A percentile compares a stretch with the other conserved stretches of the same genome.
Conservation (phyloP, 2,797 vertebrate species). For the Columba guinea region DNA sequence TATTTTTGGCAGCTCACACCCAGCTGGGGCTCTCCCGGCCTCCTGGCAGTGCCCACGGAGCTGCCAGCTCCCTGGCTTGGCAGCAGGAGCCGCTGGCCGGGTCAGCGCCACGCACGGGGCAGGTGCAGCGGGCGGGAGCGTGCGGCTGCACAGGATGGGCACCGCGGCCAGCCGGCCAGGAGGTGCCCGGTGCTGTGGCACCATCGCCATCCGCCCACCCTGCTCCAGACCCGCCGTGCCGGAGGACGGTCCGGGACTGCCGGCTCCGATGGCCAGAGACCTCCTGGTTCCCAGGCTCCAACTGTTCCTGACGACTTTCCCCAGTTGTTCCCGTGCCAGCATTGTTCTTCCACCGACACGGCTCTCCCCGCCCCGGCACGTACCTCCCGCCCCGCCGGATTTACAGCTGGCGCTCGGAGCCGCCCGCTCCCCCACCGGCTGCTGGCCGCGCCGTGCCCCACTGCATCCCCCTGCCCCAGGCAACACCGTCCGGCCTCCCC, state of each 20-base stretch:
- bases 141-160: accelerated
- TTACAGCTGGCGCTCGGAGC: not conserved
- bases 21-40: not conserved
- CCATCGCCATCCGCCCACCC: not conserved
- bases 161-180: accelerated
- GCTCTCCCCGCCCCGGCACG: not conserved
- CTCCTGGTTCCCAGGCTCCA: not conserved
- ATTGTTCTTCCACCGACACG: not conserved
- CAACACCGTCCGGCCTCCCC: not conserved
- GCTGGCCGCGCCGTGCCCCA: not conserved
- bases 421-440: not conserved
- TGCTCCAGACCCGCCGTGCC: accelerated
- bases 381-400: not conserved
- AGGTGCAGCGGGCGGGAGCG: accelerated
- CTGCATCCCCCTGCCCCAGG: not conserved
- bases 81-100: not conserved
- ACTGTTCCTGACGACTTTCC: not conserved
- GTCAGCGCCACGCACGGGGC: accelerated
- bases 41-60: not conserved
- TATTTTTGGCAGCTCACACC: not conserved
- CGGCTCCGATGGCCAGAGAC: not conserved
- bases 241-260: not conserved
- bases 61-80: not conserved
- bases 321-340: slow-evolving; percentile 29
- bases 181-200: not conserved